Conservation (phyloP, 1,140 invertebrate genomes). For the Galendromus occidentalis region DNA sequence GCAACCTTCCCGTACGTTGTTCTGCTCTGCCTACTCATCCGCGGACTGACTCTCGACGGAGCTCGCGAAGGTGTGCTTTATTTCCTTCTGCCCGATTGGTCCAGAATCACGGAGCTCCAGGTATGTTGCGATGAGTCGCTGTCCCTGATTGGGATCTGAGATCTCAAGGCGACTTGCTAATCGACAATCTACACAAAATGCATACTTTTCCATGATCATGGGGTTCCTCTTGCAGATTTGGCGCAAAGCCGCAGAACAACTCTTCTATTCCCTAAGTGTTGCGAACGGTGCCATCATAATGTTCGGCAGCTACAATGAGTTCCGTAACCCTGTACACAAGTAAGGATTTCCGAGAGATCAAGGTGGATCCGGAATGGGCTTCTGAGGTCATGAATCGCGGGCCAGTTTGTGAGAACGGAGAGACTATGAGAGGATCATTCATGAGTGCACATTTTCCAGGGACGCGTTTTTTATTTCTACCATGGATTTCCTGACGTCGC, state of each 20-base stretch:
- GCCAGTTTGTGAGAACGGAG: no score
- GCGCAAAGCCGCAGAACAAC: slow-evolving; percentile 29
- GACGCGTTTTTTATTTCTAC: slow-evolving; percentile 19
- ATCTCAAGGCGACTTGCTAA: no score
- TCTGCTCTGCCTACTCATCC: slow-evolving; percentile 33
- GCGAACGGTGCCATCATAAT: slow-evolving; percentile 32
- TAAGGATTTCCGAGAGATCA: slow-evolving; percentile 14
- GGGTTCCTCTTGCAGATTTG: slow-evolving; percentile 24
- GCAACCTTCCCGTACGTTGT: slow-evolving; percentile 39
- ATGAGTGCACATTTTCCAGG: slow-evolving; percentile 16
- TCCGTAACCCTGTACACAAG: slow-evolving; percentile 29
- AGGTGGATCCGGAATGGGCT: no score
- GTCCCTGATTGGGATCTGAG: no score
- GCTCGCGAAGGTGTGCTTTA: slow-evolving; percentile 32
- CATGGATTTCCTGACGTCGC: slow-evolving; percentile 20
- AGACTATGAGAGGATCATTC: no score
- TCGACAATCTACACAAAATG: background rate
- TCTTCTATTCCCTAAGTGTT: slow-evolving; percentile 31
- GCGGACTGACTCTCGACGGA: slow-evolving; percentile 34
- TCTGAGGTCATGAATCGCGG: no score
- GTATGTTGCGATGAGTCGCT: slow-evolving; percentile 19
- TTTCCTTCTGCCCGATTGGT: slow-evolving; percentile 28
- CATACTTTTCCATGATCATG: background rate
- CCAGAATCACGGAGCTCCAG: slow-evolving; percentile 27
- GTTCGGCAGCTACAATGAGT: slow-evolving; percentile 31